phyloP scores from a whole-genome alignment of 2,888 invertebrate genomes.

The Dendrolimus pini region DNA sequence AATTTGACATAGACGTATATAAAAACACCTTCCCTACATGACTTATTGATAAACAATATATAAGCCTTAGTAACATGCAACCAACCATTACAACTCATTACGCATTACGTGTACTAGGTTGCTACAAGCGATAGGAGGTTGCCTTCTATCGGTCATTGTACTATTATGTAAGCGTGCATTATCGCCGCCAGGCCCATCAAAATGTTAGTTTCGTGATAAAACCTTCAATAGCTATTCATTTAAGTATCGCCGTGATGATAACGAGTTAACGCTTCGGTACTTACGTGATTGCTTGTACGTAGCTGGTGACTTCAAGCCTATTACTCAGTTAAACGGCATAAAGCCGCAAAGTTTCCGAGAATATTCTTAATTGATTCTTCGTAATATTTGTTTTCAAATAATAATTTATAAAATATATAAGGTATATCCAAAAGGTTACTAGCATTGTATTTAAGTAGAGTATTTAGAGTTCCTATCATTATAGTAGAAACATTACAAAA shows the following conservation, averaged over 20 bases:
- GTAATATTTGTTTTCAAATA: too few relatives aligned
- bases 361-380: background rate
- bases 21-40: too few relatives aligned
- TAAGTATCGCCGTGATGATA: slow-evolving; percentile 25
- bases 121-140: slow-evolving; percentile 2
- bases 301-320: background rate
- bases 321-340: background rate
- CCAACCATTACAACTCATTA: background rate
- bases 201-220: slow-evolving; percentile 28
- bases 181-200: slow-evolving; percentile 16
- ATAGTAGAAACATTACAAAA: background rate
- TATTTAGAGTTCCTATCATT: too few relatives aligned
- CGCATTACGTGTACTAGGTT: background rate
- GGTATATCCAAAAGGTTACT: too few relatives aligned
- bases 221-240: slow-evolving; percentile 36
- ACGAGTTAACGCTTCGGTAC: slow-evolving; percentile 11
- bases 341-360: background rate
- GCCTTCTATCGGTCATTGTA: slow-evolving; percentile 47
- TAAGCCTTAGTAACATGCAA: background rate
- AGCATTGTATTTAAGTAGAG: too few relatives aligned
- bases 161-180: slow-evolving; percentile 23
- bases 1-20: too few relatives aligned
- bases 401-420: too few relatives aligned
- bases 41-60: too few relatives aligned
- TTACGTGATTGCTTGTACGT: slow-evolving; percentile 13